Evolutionary conservation across 2,888 invertebrate genomes (phyloP), one percentile per base, ranked within the genome.

Genomic region (Orthonevra nobilis): DNA sequence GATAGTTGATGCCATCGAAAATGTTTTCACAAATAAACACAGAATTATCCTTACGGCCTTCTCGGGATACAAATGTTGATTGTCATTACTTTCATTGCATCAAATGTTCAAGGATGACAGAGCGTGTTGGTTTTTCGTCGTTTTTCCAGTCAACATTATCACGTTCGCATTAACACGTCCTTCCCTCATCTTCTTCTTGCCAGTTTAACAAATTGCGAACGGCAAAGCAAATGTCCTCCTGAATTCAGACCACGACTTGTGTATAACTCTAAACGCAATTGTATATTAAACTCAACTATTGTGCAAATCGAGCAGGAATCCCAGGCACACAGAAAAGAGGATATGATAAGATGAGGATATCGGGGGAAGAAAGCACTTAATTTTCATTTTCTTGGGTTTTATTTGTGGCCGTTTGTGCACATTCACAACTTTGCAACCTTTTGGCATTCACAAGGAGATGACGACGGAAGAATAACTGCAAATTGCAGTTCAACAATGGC

Each of bases 1-100:
- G 9, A 6, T 30, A 32, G 46, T 5, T 44, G 12, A 44, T 20
- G 36, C 14, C 17, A 28, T 28, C 17, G 28, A 5, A 42, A 42
- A 14, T 12, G 17, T 28, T 48, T 48, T 68, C 32, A 9, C 50
- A 60, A 42, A 40, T 69, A 60, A 69, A 69, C 69, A 69, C 58
- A 40, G 40, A 50, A 50, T 69, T 60, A 69, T 50, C 42, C 40
- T 48, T 15, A 32, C 15, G 36, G 66, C 46, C 30, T 14, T 46
- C 15, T 10, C 20, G 34, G 44, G 14, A 6, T 17, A 28, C 17
- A 20, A 40, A 30, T 32, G 38, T 30, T n/a, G 28, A 6, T 46
- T 56, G 20, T 38, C 46, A 36, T 28, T 34, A 26, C 36, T 36
- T 9, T 36, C 12, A 2, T 38, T 23, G 5, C 23, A 23, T 23